A percentile compares a stretch with the other conserved stretches of the same genome.
Evolutionary conservation across 2,888 invertebrate species (phyloP).

Genomic region (Anticlea derivata): DNA sequence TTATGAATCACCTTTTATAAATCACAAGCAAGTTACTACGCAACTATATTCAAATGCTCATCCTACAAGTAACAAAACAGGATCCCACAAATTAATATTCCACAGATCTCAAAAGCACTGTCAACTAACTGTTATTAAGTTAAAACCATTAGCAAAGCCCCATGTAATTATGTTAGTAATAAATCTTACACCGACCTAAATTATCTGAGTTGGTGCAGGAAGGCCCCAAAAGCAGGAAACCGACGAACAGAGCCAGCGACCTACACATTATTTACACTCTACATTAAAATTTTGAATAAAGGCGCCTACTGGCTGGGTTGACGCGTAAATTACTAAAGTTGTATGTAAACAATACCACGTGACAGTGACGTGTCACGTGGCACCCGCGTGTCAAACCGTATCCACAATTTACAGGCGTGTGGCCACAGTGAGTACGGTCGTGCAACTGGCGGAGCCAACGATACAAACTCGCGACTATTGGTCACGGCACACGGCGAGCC

Average conservation of each 20-base stretch:
- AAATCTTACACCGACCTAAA: conserved; percentile 70
- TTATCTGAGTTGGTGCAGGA: conserved; percentile 75
- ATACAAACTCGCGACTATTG: conserved; percentile 74
- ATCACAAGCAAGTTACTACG: background rate
- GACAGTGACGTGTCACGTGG: conserved; percentile 59
- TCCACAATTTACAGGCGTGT: conserved; percentile 72
- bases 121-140: conserved; percentile 51
- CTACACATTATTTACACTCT: conserved; percentile 52
- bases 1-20: too few relatives aligned
- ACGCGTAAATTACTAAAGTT: conserved; percentile 28
- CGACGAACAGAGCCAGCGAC: conserved; percentile 52
- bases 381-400: conserved; percentile 59
- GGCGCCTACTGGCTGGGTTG: conserved; percentile 12
- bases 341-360: conserved; percentile 40
- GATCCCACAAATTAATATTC: conserved; percentile 30
- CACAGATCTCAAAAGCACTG: conserved; percentile 45
- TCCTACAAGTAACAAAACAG: conserved; percentile 28
- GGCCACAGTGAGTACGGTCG: conserved; percentile 74
- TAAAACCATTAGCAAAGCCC: conserved; percentile 55
- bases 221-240: conserved; percentile 65
- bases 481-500: conserved; percentile 74
- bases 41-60: conserved; percentile 17
- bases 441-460: conserved; percentile 67
- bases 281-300: conserved; percentile 29
- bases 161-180: conserved; percentile 60